Percentiles rank a stretch among this genome's conserved stretches.
phyloP scores from a whole-genome alignment of 2,113 vertebrate species.

The Tautogolabrus adspersus region DNA sequence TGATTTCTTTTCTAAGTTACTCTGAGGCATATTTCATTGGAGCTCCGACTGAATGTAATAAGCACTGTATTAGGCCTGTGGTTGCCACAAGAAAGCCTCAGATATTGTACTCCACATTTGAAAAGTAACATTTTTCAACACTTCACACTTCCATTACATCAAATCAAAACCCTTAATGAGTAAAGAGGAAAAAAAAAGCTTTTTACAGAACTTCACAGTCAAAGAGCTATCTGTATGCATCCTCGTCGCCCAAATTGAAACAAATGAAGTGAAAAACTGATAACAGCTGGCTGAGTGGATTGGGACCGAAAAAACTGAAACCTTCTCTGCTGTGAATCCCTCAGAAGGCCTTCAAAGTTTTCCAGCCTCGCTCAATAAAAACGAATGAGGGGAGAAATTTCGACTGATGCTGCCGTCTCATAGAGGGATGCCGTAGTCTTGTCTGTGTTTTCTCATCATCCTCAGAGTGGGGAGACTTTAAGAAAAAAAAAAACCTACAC shows the following conservation, averaged over 20 bases:
- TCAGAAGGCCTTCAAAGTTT: constrained; percentile 46
- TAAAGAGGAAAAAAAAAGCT: constrained; percentile 7
- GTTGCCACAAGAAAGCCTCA: constrained; percentile 4
- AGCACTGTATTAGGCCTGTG: constrained; percentile 12
- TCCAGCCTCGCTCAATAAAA: constrained; percentile 15
- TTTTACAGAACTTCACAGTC: constrained; percentile 6
- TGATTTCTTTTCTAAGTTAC: constrained; percentile 7
- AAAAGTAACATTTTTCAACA: constrained; percentile 25
- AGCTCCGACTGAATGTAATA: constrained; percentile 20
- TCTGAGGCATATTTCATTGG: constrained; percentile 22
- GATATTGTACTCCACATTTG: constrained; percentile 25
- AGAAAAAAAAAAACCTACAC: constrained; percentile 1
- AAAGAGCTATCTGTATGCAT: constrained; percentile 7
- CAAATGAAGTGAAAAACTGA: constrained; percentile 40
- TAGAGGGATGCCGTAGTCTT: constrained; percentile 48
- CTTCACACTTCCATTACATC: constrained; percentile 10
- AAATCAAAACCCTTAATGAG: constrained; percentile 39
- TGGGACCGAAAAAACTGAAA: constrained; percentile 43
- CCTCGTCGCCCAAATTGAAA: constrained; percentile 19
- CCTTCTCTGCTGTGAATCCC: constrained; percentile 27
- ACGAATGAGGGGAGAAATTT: constrained; percentile 14
- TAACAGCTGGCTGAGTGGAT: constrained; percentile 36
- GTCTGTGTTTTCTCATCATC: constrained; percentile 46
- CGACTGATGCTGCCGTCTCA: constrained; percentile 33
- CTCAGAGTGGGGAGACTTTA: constrained; percentile 17